Evolutionary conservation across 2,113 vertebrate species (phyloP), one percentile per base, ranked within the genome.

Genomic region (Sardina pilchardus): DNA sequence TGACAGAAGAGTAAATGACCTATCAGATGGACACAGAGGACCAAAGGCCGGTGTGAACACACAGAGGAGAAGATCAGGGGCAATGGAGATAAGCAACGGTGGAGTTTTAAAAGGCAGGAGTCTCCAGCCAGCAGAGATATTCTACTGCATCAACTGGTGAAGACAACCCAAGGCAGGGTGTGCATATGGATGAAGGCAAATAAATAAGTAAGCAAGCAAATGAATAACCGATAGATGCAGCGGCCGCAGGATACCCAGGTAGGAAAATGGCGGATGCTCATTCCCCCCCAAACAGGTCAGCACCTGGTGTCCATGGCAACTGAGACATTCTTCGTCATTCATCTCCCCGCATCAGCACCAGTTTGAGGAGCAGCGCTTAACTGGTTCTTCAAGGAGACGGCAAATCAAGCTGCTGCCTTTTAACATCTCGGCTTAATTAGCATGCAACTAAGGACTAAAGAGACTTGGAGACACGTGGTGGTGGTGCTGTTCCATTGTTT

Each of bases 241-340:
- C 59, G 26, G 59, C 24, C 24, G 24, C 26, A 30, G n/a, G 26
- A 71, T 71, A 12, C 63, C 63, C 9, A 71, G 63, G 63, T 71
- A 71, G 8, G 26, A 30, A 63, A 71, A 71, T 34, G 26, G 63
- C 10, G 63, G n/a, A 71, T 71, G 63, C 7, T 71, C 26, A 71
- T 71, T 47, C 63, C 63, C 63, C 63, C 63, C 63, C 9, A 26
- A 71, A 71, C 34, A 71, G 63, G 63, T 71, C 63, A 71, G 7
- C n/a, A 34, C 63, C 26, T 9, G 63, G 63, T 71, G 63, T 71
- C 63, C 63, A 71, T 71, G 63, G 63, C 63, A 71, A 71, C 63
- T 30, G 63, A 34, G 26, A 30, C 8, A 71, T 59, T 24, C 24
- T n/a, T 59, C n/a, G 10, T 34, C 63, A 30, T 26, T 34, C 63